Conservation (phyloP, 64 coral and sea anemone genomes). For the Anthopleura sola region DNA sequence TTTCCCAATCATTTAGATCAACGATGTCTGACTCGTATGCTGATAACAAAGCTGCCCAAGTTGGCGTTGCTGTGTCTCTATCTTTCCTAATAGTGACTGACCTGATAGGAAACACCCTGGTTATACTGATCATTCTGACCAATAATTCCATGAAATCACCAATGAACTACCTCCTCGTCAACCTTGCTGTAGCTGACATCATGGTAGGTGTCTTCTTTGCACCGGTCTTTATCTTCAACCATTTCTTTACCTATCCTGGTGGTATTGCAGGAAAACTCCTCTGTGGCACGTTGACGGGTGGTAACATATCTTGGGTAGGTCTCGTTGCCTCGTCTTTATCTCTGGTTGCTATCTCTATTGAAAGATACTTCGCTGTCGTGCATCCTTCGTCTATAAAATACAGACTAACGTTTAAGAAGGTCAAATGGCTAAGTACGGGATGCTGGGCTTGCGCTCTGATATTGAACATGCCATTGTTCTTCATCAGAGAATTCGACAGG, state of each 20-base stretch:
- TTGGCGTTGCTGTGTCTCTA: too few species aligned
- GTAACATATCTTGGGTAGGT: not conserved
- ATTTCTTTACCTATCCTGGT: not conserved
- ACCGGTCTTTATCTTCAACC: not conserved
- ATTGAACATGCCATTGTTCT: conserved; percentile 2
- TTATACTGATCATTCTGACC: too few species aligned
- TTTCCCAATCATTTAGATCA: too few species aligned
- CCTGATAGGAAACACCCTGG: not conserved
- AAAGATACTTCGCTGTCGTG: not conserved
- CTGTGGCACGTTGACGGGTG: not conserved
- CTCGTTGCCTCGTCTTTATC: not conserved
- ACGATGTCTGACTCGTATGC: too few species aligned
- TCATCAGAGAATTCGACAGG: not conserved
- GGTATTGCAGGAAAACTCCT: not conserved
- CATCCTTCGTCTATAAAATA: not conserved
- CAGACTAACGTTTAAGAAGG: not conserved
- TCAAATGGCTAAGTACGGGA: not conserved
- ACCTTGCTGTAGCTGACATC: too few species aligned
- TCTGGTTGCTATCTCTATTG: not conserved
- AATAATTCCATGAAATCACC: too few species aligned
- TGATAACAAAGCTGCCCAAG: too few species aligned
- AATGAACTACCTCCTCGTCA: too few species aligned
- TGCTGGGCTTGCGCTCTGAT: conserved; percentile 11
- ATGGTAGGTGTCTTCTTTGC: not conserved
- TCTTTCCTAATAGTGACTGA: too few species aligned